Evolutionary conservation across 2,888 invertebrate species (phyloP).

Genomic region (Drymonia ruficornis): DNA sequence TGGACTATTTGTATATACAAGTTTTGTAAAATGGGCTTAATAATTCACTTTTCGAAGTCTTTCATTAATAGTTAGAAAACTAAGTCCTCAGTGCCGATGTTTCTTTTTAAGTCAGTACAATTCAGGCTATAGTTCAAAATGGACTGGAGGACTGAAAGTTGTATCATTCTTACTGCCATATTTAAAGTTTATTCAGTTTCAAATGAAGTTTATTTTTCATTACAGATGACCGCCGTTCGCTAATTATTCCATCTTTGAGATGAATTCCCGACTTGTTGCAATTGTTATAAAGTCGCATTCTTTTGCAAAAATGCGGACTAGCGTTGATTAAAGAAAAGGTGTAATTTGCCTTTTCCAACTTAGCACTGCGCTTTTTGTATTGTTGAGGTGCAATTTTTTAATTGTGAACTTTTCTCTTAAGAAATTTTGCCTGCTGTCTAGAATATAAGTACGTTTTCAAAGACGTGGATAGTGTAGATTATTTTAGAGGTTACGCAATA

Average conservation of each 20-base stretch:
- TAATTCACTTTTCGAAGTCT: too few relatives aligned
- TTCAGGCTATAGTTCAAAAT: neutral
- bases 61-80: too few relatives aligned
- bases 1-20: too few relatives aligned
- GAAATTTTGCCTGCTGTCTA: too few relatives aligned
- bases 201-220: conserved; percentile 41
- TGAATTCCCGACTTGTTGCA: conserved; percentile 32
- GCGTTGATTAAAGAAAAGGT: conserved; percentile 33
- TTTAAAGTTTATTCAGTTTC: conserved; percentile 14
- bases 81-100: neutral
- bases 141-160: neutral
- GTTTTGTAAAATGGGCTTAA: too few relatives aligned
- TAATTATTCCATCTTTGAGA: conserved; percentile 41
- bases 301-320: conserved; percentile 26
- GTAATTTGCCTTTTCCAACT: conserved; percentile 37
- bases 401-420: too few relatives aligned
- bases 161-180: neutral
- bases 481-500: too few relatives aligned
- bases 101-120: neutral
- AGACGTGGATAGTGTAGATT: too few relatives aligned
- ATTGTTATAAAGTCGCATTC: conserved; percentile 38
- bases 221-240: conserved; percentile 34
- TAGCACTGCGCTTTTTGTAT: conserved; percentile 14
- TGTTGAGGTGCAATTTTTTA: conserved; percentile 3
- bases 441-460: too few relatives aligned